A percentile compares a stretch with the other conserved stretches of the same genome.
phyloP scores from a whole-genome alignment of 2,797 vertebrate species.

The Neostethus bicornis region DNA sequence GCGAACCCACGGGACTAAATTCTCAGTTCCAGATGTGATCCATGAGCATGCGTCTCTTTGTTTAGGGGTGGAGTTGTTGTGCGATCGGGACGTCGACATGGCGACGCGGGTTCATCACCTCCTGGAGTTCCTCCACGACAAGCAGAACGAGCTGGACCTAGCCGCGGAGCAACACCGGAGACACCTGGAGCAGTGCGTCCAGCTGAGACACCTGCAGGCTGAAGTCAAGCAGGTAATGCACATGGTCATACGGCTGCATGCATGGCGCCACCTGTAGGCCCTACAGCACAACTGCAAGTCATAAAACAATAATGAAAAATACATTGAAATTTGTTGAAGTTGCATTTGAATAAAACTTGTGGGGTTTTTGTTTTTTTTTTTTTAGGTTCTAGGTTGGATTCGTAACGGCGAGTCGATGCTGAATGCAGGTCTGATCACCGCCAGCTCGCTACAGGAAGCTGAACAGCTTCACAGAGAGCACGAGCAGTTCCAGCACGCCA shows the following conservation, averaged over 20 bases:
- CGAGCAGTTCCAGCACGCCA: conserved; percentile 98
- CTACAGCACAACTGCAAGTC: background rate
- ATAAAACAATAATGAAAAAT: background rate
- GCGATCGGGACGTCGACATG: conserved; percentile 98
- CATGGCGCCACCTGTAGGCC: conserved; percentile 31
- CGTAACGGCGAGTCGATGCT: conserved; percentile 98
- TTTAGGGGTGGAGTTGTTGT: conserved; percentile 94
- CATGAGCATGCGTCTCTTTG: background rate
- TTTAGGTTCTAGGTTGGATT: conserved; percentile 96
- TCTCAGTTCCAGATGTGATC: background rate
- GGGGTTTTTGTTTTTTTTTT: too few species aligned
- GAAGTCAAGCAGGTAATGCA: conserved; percentile 94
- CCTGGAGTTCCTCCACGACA: conserved; percentile 97
- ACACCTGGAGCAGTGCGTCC: conserved; percentile 94
- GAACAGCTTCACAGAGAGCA: conserved; percentile 97
- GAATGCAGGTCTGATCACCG: conserved; percentile 95
- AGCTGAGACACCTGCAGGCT: conserved; percentile 96
- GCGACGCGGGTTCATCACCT: conserved; percentile 97
- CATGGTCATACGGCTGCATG: background rate
- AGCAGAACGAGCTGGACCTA: conserved; percentile 96
- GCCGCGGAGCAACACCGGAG: conserved; percentile 95
- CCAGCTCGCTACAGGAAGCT: conserved; percentile 95
- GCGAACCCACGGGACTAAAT: too few species aligned
- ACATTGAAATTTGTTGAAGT: background rate
- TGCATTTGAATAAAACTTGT: background rate